Evolutionary conservation across 2,888 invertebrate genomes (phyloP).

Genomic region (Rhagonycha fulva): DNA sequence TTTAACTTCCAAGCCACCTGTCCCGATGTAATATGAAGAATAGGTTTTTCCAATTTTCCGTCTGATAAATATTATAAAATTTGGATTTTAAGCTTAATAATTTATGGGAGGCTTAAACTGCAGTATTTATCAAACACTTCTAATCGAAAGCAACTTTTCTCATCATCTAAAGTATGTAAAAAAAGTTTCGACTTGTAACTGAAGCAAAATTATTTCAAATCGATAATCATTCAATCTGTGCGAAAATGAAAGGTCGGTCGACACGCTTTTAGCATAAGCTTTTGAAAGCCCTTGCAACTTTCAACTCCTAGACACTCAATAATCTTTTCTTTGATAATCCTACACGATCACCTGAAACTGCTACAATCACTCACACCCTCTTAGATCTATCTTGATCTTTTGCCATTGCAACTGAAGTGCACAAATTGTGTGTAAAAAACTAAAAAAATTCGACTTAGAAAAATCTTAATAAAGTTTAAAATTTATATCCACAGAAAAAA

Average conservation of each 20-base stretch:
- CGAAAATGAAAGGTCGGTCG: conserved; percentile 19
- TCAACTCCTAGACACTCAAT: conserved; percentile 16
- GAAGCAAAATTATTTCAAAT: conserved; percentile 6
- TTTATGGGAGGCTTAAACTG: neutral
- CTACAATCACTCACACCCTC: neutral
- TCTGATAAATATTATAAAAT: too few relatives aligned
- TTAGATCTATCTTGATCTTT: conserved; percentile 2
- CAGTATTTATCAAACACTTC: neutral
- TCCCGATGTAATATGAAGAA: neutral
- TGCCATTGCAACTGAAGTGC: neutral
- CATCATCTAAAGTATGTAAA: neutral
- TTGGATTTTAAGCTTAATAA: neutral
- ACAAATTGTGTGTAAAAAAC: neutral
- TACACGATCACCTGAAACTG: conserved; percentile 10
- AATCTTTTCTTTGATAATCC: conserved; percentile 17
- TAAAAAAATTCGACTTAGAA: neutral
- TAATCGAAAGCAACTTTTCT: conserved; percentile 1
- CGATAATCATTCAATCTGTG: conserved; percentile 16
- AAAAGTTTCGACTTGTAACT: neutral
- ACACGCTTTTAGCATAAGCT: conserved; percentile 17
- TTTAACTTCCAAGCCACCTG: neutral
- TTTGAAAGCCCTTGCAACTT: conserved; percentile 11
- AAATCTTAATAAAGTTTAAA: neutral
- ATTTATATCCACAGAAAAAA: neutral
- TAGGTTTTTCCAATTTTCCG: neutral